Evolutionary conservation across 2,888 invertebrate genomes (phyloP).

Genomic region (Phyto melanocephala): DNA sequence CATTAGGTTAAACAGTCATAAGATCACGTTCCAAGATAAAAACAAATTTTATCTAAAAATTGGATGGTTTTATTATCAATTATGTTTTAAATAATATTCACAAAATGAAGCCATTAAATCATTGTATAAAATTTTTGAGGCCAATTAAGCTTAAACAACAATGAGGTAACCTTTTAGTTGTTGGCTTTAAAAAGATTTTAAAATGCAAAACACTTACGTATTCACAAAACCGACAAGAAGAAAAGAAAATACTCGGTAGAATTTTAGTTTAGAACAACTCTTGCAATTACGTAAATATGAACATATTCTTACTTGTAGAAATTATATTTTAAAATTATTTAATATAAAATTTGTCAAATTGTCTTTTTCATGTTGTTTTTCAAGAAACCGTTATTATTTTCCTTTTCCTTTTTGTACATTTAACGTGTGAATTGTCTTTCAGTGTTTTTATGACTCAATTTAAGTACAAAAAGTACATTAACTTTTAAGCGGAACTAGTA

Average conservation of each 20-base stretch:
- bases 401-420: too few relatives aligned
- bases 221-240: too few relatives aligned
- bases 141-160: constrained; percentile 46
- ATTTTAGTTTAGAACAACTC: too few relatives aligned
- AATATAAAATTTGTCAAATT: constrained; percentile 36
- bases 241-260: too few relatives aligned
- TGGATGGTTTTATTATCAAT: constrained; percentile 37
- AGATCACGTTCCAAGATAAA: too few relatives aligned
- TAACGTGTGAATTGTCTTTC: constrained; percentile 48
- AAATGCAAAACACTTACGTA: background rate
- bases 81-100: constrained; percentile 52
- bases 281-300: too few relatives aligned
- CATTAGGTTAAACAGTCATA: too few relatives aligned
- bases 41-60: too few relatives aligned
- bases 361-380: background rate
- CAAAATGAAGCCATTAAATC: constrained; percentile 44
- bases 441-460: constrained; percentile 19
- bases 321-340: too few relatives aligned
- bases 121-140: constrained; percentile 37
- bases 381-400: constrained; percentile 40
- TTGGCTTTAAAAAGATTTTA: constrained; percentile 18
- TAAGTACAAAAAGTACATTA: constrained; percentile 11
- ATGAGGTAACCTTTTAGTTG: background rate
- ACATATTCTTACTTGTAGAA: too few relatives aligned
- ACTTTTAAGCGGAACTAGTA: constrained; percentile 55